Percentiles rank a stretch among this genome's conserved stretches.
These are phyloP conservation scores for Notocelia uddmanniana DNA, from an alignment of 2,888 invertebrate species.

Conservation along the genomic window DNA sequence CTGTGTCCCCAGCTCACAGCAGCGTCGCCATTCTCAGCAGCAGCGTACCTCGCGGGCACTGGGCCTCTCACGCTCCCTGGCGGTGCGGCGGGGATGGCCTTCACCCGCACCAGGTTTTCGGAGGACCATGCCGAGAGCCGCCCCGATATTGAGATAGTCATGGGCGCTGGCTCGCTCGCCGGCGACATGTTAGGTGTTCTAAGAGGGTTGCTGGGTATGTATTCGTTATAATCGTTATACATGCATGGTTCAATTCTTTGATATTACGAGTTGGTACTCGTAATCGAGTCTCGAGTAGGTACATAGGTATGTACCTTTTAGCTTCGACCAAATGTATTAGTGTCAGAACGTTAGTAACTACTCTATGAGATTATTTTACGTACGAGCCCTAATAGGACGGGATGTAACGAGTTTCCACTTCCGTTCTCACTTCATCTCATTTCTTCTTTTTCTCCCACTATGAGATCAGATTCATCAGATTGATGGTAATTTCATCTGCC, in stretches of 20 bases:
- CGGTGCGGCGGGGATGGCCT: constrained; percentile 91
- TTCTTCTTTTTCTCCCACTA: no score
- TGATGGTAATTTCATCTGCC: no score
- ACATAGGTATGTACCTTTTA: not conserved
- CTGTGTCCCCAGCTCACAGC: constrained; percentile 64
- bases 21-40: constrained; percentile 83
- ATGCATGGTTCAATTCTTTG: no score
- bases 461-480: no score
- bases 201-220: constrained; percentile 86
- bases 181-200: constrained; percentile 90
- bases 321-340: no score
- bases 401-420: no score
- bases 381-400: no score
- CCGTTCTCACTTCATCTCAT: no score
- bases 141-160: constrained; percentile 93
- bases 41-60: constrained; percentile 87
- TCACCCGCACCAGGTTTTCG: constrained; percentile 87
- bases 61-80: constrained; percentile 92
- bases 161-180: constrained; percentile 91
- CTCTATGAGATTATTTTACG: no score
- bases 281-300: no score
- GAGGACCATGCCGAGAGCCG: constrained; percentile 88
- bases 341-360: no score
- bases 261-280: not conserved
- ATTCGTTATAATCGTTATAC: not conserved